Percentiles rank a stretch among this genome's conserved stretches.
Evolutionary conservation across 2,888 invertebrate species (phyloP).

Genomic region (Drosophila paracracens): DNA sequence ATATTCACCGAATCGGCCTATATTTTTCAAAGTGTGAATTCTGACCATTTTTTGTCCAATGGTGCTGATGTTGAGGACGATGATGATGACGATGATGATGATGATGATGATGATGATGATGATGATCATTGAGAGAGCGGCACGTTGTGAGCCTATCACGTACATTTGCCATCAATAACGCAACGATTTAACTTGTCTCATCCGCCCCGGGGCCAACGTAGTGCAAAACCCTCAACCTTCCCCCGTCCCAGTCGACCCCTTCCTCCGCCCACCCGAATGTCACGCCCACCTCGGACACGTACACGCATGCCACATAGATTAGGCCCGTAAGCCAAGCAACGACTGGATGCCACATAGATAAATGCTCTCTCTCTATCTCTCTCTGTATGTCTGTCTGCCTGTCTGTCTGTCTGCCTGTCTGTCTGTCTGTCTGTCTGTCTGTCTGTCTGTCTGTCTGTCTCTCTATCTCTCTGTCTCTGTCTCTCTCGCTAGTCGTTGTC

Average conservation of each 20-base stretch:
- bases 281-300: constrained; percentile 47
- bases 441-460: background rate
- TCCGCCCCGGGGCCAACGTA: constrained; percentile 69
- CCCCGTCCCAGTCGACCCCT: background rate
- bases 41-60: constrained; percentile 13
- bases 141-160: constrained; percentile 78
- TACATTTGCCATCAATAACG: constrained; percentile 81
- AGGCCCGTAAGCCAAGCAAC: constrained; percentile 55
- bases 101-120: constrained; percentile 35
- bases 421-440: background rate
- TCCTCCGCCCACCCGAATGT: background rate
- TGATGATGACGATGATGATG: constrained; percentile 14
- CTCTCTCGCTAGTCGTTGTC: background rate
- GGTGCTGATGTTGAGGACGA: constrained; percentile 13
- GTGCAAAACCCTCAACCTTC: constrained; percentile 10
- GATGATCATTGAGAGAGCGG: constrained; percentile 46
- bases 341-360: constrained; percentile 35
- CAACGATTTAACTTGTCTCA: constrained; percentile 81
- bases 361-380: constrained; percentile 7
- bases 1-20: background rate
- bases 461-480: too few species aligned
- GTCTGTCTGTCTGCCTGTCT: background rate
- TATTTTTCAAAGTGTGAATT: background rate
- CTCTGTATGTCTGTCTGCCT: background rate
- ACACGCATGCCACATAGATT: constrained; percentile 67